Base-by-base conservation (phyloP, 2,113 vertebrate genomes). In the human region DNA sequence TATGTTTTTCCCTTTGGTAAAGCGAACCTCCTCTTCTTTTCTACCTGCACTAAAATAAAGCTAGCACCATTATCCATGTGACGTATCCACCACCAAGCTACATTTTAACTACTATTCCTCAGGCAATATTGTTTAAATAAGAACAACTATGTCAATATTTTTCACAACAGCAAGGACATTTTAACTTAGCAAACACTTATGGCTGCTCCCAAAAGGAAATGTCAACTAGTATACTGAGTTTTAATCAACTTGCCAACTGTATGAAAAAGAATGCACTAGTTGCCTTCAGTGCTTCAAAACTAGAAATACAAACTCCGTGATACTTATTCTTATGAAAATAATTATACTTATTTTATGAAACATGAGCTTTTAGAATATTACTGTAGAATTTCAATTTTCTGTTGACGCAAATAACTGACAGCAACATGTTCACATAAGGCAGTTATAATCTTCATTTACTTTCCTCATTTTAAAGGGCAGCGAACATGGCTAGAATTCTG, bases 241-340 rank as follows among this genome's bases (percentile, higher is more conserved):
- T 18, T 20, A 55, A 55, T 55, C 52, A 55, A 55, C 52, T 55
- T 55, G 52, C 52, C 52, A 20, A 20, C 20, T 55, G 52, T 87
- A 97, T 97, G 93, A 97, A 98, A 97, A 96, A 97, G 98, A 98
- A 92, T 97, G 97, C 40, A 6, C 72, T 45, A 5, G 89, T 98
- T 98, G 98, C 97, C 97, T 98, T 97, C 98, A 92, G 96, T 78
- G 94, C 96, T 98, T 97, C 97, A 94, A 93, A 98, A 98, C 95
- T 92, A 98, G 97, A 97, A 96, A 94, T 92, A 95, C 93, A 82
- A 94, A 98, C 97, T 95, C 97, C 0, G 96, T 89, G 92, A 84
- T 88, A 95, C 96, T 98, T 98, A 96, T 96, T 20, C 8, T 55
- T 55, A 55, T 55, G 52, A 55, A 55, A 55, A 55, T 55, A 55